Base-by-base conservation (phyloP, 2,797 vertebrate species). In the Clarias laeviceps region DNA sequence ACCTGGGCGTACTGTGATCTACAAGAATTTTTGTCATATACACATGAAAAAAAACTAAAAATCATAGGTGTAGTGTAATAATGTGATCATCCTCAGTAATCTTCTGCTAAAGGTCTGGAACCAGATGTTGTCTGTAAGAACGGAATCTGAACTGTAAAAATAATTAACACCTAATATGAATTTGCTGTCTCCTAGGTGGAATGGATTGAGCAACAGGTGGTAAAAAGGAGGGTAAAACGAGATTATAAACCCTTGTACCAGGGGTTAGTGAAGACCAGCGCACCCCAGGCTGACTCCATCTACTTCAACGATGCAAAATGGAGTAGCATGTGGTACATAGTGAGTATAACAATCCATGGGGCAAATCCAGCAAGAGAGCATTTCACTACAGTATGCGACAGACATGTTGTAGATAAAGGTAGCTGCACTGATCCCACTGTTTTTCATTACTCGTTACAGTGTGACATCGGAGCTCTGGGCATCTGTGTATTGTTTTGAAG, bases 301-400 rank as follows among this genome's bases (percentile, higher is more conserved):
- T 98, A 96, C 92, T 99, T 97, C 93, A 99, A 99, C 87, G 98
- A 99, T 84, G 97, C 97, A 90, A 99, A 99, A 92, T 99, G 98
- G 98, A 97, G 95, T 91, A 99, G 97, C 94, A 99, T 99, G 98
- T 99, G 98, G 98, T 99, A 99, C 89, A 99, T 99, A 94, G 98
- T 99, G 91, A 99, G 98, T 96, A 90, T 69, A 59, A 79, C 59
- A 64, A 22, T 40, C n/a, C 56, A 20, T 1, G 11, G 6, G 20
- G 6, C 17, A 24, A 65, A 83, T 61, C 17, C 32, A 15, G 62
- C 62, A 64, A 64, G 56, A 32, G 37, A 57, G 54, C 11, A 22
- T 77, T 77, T 77, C 18, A 1, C 8, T 18, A 22, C 9, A 2
- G 8, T 61, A 37, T 11, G 22, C 37, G 5, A 34, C 50, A 6